These are phyloP conservation scores for Caenorhabditis sp. DNA, from an alignment of 2,888 invertebrate species.

Conservation along the genomic window DNA sequence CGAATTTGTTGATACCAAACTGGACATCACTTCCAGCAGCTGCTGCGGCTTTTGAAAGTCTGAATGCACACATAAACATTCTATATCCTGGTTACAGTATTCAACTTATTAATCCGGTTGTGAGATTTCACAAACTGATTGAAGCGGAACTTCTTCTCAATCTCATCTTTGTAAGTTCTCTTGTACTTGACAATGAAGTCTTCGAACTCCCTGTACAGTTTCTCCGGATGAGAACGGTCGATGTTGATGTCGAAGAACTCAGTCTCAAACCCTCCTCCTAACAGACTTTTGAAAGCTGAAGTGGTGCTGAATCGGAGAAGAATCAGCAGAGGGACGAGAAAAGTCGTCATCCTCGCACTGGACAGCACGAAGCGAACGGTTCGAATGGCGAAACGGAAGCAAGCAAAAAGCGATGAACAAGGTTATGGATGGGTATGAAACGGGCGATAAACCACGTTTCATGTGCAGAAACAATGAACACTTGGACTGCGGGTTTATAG, in stretches of 20 bases:
- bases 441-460: constrained; percentile 28
- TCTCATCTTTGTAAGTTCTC: constrained; percentile 29
- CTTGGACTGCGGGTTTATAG: background rate
- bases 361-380: constrained; percentile 15
- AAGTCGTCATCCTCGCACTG: constrained; percentile 23
- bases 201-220: constrained; percentile 48
- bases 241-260: constrained; percentile 42
- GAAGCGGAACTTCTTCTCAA: constrained; percentile 42
- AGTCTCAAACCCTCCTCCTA: background rate
- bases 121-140: constrained; percentile 12
- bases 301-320: background rate
- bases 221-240: constrained; percentile 41
- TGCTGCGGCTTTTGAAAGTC: constrained; percentile 13
- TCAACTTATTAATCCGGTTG: constrained; percentile 28
- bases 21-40: constrained; percentile 1
- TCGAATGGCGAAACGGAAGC: constrained; percentile 11
- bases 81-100: background rate
- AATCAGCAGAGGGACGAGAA: constrained; percentile 7
- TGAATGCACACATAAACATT: background rate
- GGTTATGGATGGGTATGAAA: constrained; percentile 25
- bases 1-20: constrained; percentile 35
- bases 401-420: background rate
- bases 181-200: constrained; percentile 47
- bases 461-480: constrained; percentile 36
- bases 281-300: background rate